These are phyloP conservation scores for Gambusia holbrooki DNA, from an alignment of 2,113 vertebrate species.

Conservation along the genomic window DNA sequence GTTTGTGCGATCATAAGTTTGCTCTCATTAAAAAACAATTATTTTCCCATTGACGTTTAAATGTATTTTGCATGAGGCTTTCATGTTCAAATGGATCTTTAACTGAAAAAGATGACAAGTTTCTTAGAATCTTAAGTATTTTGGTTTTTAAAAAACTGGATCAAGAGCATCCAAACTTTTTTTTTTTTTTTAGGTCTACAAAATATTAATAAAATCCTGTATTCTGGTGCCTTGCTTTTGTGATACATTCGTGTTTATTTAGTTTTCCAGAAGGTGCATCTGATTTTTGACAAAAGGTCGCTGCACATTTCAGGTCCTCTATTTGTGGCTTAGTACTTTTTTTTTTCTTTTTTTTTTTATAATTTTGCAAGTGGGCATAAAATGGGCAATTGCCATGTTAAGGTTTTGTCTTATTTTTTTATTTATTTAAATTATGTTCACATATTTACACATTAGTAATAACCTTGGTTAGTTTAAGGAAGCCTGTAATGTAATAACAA, in stretches of 20 bases:
- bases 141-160: neutral
- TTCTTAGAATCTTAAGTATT: neutral
- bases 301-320: conserved; percentile 46
- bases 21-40: conserved; percentile 8
- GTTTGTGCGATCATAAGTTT: neutral
- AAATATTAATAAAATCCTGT: conserved; percentile 17
- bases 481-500: conserved; percentile 83
- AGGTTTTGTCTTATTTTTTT: conserved; percentile 81
- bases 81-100: conserved; percentile 15
- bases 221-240: conserved; percentile 85
- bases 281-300: conserved; percentile 23
- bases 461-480: conserved; percentile 77
- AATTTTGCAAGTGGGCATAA: conserved; percentile 77
- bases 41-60: conserved; percentile 32
- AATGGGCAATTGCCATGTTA: conserved; percentile 83
- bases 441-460: conserved; percentile 78
- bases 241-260: conserved; percentile 59
- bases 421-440: conserved; percentile 90
- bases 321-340: conserved; percentile 37
- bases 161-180: neutral
- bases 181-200: conserved; percentile 10
- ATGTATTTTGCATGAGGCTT: conserved; percentile 50
- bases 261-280: conserved; percentile 50
- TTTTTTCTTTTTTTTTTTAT: no score
- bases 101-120: conserved; percentile 30